Base-by-base conservation (phyloP, 2,113 vertebrate genomes). In the Manacus vitellinus region DNA sequence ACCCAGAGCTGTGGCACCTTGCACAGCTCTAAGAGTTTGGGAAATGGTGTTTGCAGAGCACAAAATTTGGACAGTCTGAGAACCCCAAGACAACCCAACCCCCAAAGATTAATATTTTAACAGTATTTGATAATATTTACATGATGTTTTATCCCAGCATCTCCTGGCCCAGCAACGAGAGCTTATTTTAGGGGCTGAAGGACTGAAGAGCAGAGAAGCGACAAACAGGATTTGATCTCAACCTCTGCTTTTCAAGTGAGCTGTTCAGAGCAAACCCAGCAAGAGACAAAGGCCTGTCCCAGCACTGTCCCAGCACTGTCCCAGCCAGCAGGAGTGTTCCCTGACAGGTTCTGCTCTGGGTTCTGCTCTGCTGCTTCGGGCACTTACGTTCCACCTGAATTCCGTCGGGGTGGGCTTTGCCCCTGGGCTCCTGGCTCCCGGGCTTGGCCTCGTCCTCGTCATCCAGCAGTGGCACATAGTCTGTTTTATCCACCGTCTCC, bases 401-500 rank as follows among this genome's bases (percentile, higher is more conserved):
- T 2, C 94, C 74, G 0, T 98, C 97, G 14, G 95, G 13, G 9
- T 93, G 95, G 5, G 89, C 23, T 85, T 98, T 98, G 94, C 87
- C 78, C 37, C 96, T 98, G 41, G 97, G 91, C 28, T 98, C 98
- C 33, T 95, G 96, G 93, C 89, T 95, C 39, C 96, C 97, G 0
- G 95, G 19, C 21, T 98, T 98, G 0, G 54, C 78, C 3, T 98
- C 98, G 1, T 98, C 87, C 4, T 98, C 98, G 20, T 99, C 79
- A 0, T 84, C 99, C 96, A 99, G 97, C 35, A 99, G 98, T 3
- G 99, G 99, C 94, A 99, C 97, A 10, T 99, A 99, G 94, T 99
- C 98, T 2, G 98, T 98, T 96, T 99, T 99, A 24, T 98, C 98
- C 27, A 99, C 99, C 0, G 98, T 99, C 97, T 99, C 99, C 20